Conservation (phyloP, 2,888 invertebrate species). For the Yponomeuta cagnagella region DNA sequence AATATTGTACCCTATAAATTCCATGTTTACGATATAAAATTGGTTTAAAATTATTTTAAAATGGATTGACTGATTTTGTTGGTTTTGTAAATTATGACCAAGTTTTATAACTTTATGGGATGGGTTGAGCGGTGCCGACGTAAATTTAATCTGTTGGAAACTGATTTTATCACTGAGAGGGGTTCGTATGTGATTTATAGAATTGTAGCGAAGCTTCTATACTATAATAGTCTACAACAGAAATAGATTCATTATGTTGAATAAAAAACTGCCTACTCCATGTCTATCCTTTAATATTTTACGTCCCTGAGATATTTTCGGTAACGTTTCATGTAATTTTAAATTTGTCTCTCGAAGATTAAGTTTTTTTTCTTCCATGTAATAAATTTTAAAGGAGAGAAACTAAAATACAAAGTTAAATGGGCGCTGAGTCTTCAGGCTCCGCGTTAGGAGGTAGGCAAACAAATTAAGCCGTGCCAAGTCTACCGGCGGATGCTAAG, state of each 20-base stretch:
- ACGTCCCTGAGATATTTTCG: neutral
- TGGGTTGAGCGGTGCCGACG: neutral
- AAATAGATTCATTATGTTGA: neutral
- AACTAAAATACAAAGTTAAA: conserved; percentile 1
- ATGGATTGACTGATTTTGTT: neutral
- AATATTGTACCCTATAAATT: neutral
- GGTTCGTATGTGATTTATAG: neutral
- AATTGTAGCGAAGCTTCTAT: neutral
- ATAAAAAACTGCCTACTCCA: neutral
- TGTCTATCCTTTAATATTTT: neutral
- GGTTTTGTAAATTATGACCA: neutral
- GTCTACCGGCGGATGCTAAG: neutral
- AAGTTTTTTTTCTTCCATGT: neutral
- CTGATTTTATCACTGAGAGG: neutral
- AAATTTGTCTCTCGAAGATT: neutral
- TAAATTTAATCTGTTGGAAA: neutral
- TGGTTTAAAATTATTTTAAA: neutral
- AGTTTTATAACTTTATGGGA: neutral
- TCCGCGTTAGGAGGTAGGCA: neutral
- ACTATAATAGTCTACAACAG: neutral
- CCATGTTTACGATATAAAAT: neutral
- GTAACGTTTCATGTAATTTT: neutral
- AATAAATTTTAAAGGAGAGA: neutral
- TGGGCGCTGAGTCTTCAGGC: neutral
- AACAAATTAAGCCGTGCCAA: neutral